Base-by-base conservation (phyloP, 64 coral and sea anemone genomes). In the Porites lutea region DNA sequence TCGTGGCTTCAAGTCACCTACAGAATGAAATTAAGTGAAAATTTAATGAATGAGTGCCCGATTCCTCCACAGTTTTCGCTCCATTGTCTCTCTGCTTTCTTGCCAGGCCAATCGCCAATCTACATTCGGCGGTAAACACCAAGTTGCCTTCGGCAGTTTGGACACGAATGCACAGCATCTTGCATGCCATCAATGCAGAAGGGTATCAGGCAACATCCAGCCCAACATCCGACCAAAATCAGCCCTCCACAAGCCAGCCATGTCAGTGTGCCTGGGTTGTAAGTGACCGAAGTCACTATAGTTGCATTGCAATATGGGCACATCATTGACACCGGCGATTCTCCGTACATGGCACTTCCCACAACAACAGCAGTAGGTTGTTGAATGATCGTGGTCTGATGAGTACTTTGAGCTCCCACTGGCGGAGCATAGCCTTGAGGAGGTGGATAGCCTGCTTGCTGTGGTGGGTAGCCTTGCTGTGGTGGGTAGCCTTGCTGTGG, bases 131-230 rank as follows among this genome's bases (percentile, higher is more conserved):
- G 58, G 71, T 78, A 91, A 6, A 79, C 58, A 1, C 82, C 96
- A 10, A 98, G 85, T 37, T 71, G 51, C 45, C 86, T 49, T 1
- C 67, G 76, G 78, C 96, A 98, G 37, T 88, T 78, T 0, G 96
- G 96, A 76, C 96, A 98, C 13, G 59, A 79, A 57, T 98, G 96
- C 49, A 89, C n/a, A 7, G 88, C 86, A 52, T 98, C 92, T 43
- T 89, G 75, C 18, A 90, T 43, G 23, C 66, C 54, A 62, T 89
- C 74, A 18, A 98, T 71, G 15, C 79, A 92, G 59, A 98, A 98
- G 15, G 96, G 96, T 67, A 98, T 50, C 8, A 98, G 10, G 45
- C 96, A 98, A 72, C 96, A 98, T 0, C 96, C 96, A 43, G 50
- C 55, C 37, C 66, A 59, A 52, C 89, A 90, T 13, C 94, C 89